These are phyloP conservation scores for Hydractinia echinata DNA, from an alignment of 30 jellyfish, hydroid and myxozoan species.

Conservation along the genomic window DNA sequence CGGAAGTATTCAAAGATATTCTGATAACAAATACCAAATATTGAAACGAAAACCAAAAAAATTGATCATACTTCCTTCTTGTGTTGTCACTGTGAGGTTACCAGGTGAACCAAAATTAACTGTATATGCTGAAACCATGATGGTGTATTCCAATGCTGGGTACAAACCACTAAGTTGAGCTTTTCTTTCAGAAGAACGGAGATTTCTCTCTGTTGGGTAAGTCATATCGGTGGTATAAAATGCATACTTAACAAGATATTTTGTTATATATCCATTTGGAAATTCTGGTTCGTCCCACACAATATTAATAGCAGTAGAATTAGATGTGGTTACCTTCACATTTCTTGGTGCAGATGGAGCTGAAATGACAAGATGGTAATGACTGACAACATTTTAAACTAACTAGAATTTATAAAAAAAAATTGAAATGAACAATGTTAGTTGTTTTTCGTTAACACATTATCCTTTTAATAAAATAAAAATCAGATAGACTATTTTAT, in stretches of 20 bases:
- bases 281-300: constrained; percentile 54
- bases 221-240: constrained; percentile 24
- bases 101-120: background rate
- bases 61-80: constrained; percentile 7
- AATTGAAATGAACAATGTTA: too few relatives aligned
- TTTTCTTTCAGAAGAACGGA: background rate
- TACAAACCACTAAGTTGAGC: constrained; percentile 28
- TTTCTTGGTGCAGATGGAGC: constrained; percentile 62
- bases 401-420: background rate
- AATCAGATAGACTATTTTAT: background rate
- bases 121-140: background rate
- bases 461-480: background rate
- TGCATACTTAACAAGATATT: constrained; percentile 37
- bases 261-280: constrained; percentile 54
- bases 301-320: constrained; percentile 30
- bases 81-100: background rate
- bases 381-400: background rate
- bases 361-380: background rate
- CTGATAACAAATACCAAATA: background rate
- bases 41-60: background rate
- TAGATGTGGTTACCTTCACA: constrained; percentile 21
- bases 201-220: background rate
- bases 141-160: constrained; percentile 30
- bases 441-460: too few relatives aligned
- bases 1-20: background rate